phyloP scores from a whole-genome alignment of 37 sponge, comb jelly and placozoan species.

The Spongilla lacustris region DNA sequence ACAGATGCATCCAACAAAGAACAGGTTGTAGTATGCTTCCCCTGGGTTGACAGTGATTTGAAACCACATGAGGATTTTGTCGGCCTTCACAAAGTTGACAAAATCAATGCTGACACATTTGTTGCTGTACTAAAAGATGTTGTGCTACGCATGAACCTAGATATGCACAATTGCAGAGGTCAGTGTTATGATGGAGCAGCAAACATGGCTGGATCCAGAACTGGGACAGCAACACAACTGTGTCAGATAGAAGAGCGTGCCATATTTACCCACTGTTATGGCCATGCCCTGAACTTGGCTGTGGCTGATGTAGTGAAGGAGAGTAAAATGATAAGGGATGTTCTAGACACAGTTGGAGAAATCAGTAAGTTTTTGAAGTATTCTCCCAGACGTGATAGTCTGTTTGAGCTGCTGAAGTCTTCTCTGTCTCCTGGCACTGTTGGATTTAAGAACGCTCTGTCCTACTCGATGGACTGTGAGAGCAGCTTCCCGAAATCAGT shows the following conservation, averaged over 20 bases:
- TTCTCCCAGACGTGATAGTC: slow-evolving; percentile 46
- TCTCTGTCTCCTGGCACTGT: slow-evolving; percentile 43
- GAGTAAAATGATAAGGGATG: not conserved
- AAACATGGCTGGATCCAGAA: slow-evolving; percentile 48
- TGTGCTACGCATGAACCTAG: slow-evolving; percentile 39
- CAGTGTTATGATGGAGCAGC: slow-evolving; percentile 78
- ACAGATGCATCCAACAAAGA: slow-evolving; percentile 63
- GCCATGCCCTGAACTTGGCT: slow-evolving; percentile 53
- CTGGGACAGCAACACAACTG: slow-evolving; percentile 45
- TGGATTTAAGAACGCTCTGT: slow-evolving; percentile 18
- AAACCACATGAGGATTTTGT: slow-evolving; percentile 50
- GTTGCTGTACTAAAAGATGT: slow-evolving; percentile 44
- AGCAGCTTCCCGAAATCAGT: slow-evolving; percentile 4
- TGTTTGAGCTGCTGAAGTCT: slow-evolving; percentile 33
- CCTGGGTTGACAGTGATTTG: slow-evolving; percentile 56
- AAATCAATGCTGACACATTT: slow-evolving; percentile 27
- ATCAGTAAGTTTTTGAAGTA: slow-evolving; percentile 38
- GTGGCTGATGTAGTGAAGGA: slow-evolving; percentile 37
- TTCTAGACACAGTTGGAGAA: slow-evolving; percentile 26
- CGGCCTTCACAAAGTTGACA: slow-evolving; percentile 32
- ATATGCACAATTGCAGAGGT: slow-evolving; percentile 43
- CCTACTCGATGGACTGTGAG: too few relatives aligned
- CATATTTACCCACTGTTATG: slow-evolving; percentile 24
- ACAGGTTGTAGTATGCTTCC: slow-evolving; percentile 37
- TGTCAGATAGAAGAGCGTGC: slow-evolving; percentile 17